Percentiles rank a stretch among this genome's conserved stretches.
These are phyloP conservation scores for Rhadinocentrus ornatus DNA, from an alignment of 2,797 vertebrate genomes.

Conservation along the genomic window DNA sequence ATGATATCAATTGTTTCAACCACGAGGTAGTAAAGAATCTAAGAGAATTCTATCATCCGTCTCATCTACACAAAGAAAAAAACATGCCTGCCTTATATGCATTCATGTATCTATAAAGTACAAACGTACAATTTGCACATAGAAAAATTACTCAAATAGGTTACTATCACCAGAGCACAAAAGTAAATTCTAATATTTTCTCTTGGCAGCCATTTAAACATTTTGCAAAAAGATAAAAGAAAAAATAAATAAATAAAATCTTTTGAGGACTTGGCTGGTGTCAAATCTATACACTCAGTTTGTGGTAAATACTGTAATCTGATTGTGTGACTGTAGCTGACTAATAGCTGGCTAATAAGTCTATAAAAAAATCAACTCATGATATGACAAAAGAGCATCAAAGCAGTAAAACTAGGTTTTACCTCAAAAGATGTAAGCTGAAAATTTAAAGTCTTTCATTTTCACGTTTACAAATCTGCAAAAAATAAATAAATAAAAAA, in stretches of 20 bases:
- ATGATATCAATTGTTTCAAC: slow-evolving; percentile 79
- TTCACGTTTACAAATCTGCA: background rate
- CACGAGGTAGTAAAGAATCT: slow-evolving; percentile 75
- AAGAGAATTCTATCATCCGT: slow-evolving; percentile 72
- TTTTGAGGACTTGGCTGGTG: background rate
- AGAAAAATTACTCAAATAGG: background rate
- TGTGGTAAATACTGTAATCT: slow-evolving; percentile 23
- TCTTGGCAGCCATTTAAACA: slow-evolving; percentile 1
- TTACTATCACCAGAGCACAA: background rate
- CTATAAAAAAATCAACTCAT: slow-evolving; percentile 43
- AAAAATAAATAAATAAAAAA: no score
- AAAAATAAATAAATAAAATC: background rate
- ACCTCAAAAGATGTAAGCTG: slow-evolving; percentile 23
- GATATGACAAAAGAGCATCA: slow-evolving; percentile 24
- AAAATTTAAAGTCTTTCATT: slow-evolving; percentile 20
- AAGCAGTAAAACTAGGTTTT: slow-evolving; percentile 40
- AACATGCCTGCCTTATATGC: slow-evolving; percentile 37
- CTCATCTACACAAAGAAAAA: slow-evolving; percentile 67
- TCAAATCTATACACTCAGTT: slow-evolving; percentile 4
- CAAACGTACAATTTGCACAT: slow-evolving; percentile 2
- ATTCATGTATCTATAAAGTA: slow-evolving; percentile 25
- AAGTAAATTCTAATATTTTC: background rate
- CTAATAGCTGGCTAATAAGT: slow-evolving; percentile 40
- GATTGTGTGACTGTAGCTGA: slow-evolving; percentile 33
- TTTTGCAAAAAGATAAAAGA: background rate